Conservation (phyloP, 2,888 invertebrate genomes). For the Vesta saturnalis region DNA sequence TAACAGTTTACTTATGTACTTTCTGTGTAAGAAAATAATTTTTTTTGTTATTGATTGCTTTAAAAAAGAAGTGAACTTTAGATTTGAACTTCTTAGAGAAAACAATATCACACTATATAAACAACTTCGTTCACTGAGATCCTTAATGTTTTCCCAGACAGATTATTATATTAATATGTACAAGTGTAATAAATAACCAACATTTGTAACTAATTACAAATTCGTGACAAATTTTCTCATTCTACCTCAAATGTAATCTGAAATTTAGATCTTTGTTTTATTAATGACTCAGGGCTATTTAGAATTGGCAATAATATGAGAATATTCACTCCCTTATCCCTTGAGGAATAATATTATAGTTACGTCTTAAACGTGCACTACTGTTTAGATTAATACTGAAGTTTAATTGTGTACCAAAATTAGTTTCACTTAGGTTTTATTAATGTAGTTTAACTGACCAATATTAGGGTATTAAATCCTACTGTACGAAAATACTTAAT, state of each 20-base stretch:
- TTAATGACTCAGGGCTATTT: conserved; percentile 2
- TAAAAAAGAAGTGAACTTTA: too few species aligned
- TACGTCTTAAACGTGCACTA: conserved; percentile 39
- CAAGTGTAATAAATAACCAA: too few species aligned
- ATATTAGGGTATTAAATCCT: too few species aligned
- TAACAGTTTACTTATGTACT: too few species aligned
- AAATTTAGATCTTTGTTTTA: conserved; percentile 11
- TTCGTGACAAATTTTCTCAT: conserved; percentile 4
- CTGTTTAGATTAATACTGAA: conserved; percentile 38
- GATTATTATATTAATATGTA: too few species aligned
- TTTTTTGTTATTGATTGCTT: too few species aligned
- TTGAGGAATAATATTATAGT: conserved; percentile 38
- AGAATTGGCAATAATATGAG: conserved; percentile 4
- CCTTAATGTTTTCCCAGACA: too few species aligned
- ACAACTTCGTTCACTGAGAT: too few species aligned
- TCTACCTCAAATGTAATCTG: background rate
- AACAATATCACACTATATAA: too few species aligned
- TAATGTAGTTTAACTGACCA: conserved; percentile 3
- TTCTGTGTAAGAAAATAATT: too few species aligned
- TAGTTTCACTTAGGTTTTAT: conserved; percentile 17
- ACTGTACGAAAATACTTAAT: too few species aligned
- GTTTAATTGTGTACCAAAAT: conserved; percentile 15
- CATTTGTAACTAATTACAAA: background rate
- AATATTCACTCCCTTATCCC: conserved; percentile 27
- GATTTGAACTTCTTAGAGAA: too few species aligned